Evolutionary conservation across 1,140 invertebrate species (phyloP), one percentile per base, ranked within the genome.

Genomic region (Paraescarpia echinospica): DNA sequence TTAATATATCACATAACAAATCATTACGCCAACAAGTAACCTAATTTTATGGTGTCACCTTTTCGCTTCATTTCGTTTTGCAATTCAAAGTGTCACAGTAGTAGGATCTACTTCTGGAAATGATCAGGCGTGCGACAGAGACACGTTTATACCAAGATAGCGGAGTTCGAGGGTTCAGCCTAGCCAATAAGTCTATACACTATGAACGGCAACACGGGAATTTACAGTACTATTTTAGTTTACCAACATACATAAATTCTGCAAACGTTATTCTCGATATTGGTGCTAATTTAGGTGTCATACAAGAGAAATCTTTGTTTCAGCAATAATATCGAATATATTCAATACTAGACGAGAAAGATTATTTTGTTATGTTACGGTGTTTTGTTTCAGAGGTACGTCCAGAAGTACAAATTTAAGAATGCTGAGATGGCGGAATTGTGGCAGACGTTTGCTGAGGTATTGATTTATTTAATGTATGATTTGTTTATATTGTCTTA

Each of bases 361-460:
- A 27, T 77, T 77, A 18, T 4, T 77, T 77, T 77, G 59, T 77
- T 22, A 77, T 77, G 4, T 77, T 77, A 77, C 4, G 22, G 22
- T 27, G 27, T 77, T 77, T 77, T 77, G 41, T 77, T 77, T 77
- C 59, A 96, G 95, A 93, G 93, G 34, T 96, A 96, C 92, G 94
- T 96, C 18, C 94, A 89, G 8, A 95, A 93, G 91, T 96, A 95
- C 93, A 95, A 95, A 92, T 96, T 95, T 93, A 94, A 94, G n/a
- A 96, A 96, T 93, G 95, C 95, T 14, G 94, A 95, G 34, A 95
- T 95, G 95, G 92, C 94, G 12, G 94, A 96, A 92, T 92, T 96
- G 1, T 96, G 96, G 96, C 93, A 95, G 0, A 97, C 97, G 93
- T 95, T 97, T 96, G 96, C 94, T 33, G 95, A 96, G 94, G 95